Percentiles rank a stretch among this genome's conserved stretches.
These are phyloP conservation scores for Eristalis pertinax DNA, from an alignment of 2,888 invertebrate genomes.

Conservation along the genomic window DNA sequence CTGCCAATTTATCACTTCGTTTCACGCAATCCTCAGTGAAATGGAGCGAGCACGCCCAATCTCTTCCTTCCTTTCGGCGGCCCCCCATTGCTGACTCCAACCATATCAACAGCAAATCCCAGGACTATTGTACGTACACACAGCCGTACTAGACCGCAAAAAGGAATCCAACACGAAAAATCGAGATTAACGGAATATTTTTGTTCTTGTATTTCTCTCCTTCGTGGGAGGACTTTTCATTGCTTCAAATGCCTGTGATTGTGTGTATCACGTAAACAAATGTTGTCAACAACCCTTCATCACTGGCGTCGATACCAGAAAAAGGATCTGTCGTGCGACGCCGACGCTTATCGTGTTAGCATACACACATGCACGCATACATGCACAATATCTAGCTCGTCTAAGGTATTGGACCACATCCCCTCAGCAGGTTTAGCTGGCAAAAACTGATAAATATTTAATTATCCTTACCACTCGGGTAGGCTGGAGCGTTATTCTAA, in stretches of 20 bases:
- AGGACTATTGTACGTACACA: slow-evolving; percentile 27
- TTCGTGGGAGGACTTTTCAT: slow-evolving; percentile 25
- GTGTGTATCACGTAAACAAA: slow-evolving; percentile 16
- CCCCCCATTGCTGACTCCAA: not conserved
- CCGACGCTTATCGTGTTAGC: slow-evolving; percentile 43
- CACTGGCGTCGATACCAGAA: slow-evolving; percentile 8
- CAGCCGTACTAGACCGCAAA: slow-evolving; percentile 12
- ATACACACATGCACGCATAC: not conserved
- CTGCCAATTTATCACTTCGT: slow-evolving; percentile 71
- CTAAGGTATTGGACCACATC: not conserved
- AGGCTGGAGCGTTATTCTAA: slow-evolving; percentile 30
- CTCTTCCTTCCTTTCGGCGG: not conserved
- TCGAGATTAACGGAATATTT: slow-evolving; percentile 55
- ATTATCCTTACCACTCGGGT: slow-evolving; percentile 52
- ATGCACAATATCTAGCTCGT: not conserved
- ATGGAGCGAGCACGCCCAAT: slow-evolving; percentile 62
- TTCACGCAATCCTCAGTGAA: slow-evolving; percentile 68
- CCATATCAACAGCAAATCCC: slow-evolving; percentile 41
- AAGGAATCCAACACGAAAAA: slow-evolving; percentile 44
- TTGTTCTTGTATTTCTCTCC: not conserved
- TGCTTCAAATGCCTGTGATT: slow-evolving; percentile 7
- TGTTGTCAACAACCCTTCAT: slow-evolving; percentile 47
- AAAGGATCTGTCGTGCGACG: slow-evolving; percentile 43
- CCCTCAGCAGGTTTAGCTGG: slow-evolving; percentile 31
- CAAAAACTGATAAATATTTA: slow-evolving; percentile 71